Evolutionary conservation across 2,888 invertebrate species (phyloP).

Genomic region (Tethea ocularis): DNA sequence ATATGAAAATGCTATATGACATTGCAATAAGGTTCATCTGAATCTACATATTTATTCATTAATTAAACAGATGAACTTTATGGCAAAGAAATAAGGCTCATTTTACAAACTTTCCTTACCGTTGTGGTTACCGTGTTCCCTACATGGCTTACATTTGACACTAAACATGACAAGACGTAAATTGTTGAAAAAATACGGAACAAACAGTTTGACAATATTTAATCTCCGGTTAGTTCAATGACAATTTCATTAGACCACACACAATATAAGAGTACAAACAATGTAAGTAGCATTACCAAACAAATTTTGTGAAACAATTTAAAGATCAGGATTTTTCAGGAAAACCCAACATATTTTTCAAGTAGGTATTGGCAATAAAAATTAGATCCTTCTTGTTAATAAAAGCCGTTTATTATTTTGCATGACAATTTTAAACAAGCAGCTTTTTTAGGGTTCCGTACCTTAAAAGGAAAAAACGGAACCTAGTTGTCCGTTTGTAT

Average conservation of each 20-base stretch:
- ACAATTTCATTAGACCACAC: not conserved
- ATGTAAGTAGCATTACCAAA: not conserved
- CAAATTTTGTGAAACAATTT: no score
- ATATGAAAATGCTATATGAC: no score
- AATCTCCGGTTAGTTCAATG: slow-evolving; percentile 9
- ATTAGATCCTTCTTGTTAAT: not conserved
- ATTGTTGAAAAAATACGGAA: not conserved
- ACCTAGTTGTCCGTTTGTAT: no score
- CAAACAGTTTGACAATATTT: slow-evolving; percentile 3
- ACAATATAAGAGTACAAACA: not conserved
- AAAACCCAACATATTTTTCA: not conserved
- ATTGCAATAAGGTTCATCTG: no score
- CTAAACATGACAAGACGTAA: not conserved
- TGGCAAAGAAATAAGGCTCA: no score
- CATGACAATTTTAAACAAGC: no score
- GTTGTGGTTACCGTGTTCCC: not conserved
- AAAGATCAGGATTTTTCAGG: not conserved
- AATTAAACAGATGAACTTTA: no score
- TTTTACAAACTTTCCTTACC: no score
- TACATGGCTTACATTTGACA: not conserved
- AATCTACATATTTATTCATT: no score
- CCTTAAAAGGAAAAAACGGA: no score
- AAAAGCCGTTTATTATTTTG: no score
- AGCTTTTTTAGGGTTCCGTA: no score
- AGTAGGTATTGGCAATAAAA: not conserved